A percentile compares a stretch with the other conserved stretches of the same genome.
phyloP scores from a whole-genome alignment of 2,113 vertebrate genomes.

The Corvus cornix region DNA sequence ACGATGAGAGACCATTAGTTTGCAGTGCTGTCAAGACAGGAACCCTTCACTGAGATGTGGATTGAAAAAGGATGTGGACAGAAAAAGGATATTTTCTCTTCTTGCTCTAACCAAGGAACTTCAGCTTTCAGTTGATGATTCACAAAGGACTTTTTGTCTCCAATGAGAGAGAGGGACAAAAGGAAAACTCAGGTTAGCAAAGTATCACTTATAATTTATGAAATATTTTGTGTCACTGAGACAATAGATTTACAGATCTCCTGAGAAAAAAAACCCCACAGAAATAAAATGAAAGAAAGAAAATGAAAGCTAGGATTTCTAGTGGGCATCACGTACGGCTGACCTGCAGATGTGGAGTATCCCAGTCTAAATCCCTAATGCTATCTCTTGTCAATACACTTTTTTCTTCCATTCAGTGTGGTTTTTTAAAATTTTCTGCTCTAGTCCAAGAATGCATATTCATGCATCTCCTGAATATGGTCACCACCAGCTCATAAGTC shows the following conservation, averaged over 20 bases:
- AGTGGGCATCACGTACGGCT: background rate
- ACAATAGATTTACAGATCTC: background rate
- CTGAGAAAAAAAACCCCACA: background rate
- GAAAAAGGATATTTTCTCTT: background rate
- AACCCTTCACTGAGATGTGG: background rate
- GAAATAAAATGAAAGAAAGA: background rate
- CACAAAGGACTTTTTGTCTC: background rate
- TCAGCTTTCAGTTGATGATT: background rate
- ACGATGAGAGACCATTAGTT: background rate
- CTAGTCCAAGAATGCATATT: background rate
- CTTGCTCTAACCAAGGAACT: background rate
- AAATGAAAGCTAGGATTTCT: background rate
- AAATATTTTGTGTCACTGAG: background rate
- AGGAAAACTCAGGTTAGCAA: background rate
- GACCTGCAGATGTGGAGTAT: background rate
- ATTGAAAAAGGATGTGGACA: too few species aligned
- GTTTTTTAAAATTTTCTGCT: background rate
- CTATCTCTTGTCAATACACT: background rate
- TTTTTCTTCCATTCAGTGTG: background rate
- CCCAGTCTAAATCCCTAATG: background rate
- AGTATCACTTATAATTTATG: background rate
- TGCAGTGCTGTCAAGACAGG: background rate
- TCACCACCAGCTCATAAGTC: background rate
- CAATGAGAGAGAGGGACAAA: background rate
- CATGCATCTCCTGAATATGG: background rate